Evolutionary conservation across 2,888 invertebrate species (phyloP), one percentile per base, ranked within the genome.

Genomic region (Rosalia funebris): DNA sequence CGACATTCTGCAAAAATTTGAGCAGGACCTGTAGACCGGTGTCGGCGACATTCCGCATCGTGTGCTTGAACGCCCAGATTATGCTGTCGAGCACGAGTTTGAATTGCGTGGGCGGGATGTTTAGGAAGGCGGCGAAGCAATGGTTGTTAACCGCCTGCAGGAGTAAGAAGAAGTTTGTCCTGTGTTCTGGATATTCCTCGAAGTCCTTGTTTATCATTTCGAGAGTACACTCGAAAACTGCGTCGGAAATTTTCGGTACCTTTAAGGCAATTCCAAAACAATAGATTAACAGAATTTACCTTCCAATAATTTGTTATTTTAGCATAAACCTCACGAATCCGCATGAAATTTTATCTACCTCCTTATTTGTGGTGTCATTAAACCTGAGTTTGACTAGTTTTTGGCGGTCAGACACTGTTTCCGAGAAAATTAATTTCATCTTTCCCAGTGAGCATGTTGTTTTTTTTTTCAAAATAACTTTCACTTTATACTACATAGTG

Each of bases 201-300:
- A 98, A 98, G 83, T 99, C 96, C 84, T 97, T 98, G 83, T 98
- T 98, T 72, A 99, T 99, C 98, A 98, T 99, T 77, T 96, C 95
- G 71, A 99, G 86, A 50, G 99, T 99, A 82, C 98, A 98, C 83
- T 98, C 97, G 84, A 99, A 99, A 41, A 99, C 97, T 44, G 98
- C 97, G 85, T 98, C 98, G 83, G 99, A 97, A 77, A 99, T 98
- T 85, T 96, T 96, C 57, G 98, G 96, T 31, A 82, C 79, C 81
- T 81, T 58, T 15, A 74, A 53, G 58, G 14, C 14, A 17, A 39
- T 55, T 55, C 7, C 3, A 25, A 25, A 25, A 56, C 62, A n/a
- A n/a, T n/a, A n/a, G n/a, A n/a, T n/a, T n/a, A n/a, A n/a, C n/a
- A n/a, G n/a, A n/a, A n/a, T n/a, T n/a, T n/a, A n/a, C n/a, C n/a